These are phyloP conservation scores for Homarus gammarus DNA, from an alignment of 2,888 invertebrate species.

Conservation along the genomic window DNA sequence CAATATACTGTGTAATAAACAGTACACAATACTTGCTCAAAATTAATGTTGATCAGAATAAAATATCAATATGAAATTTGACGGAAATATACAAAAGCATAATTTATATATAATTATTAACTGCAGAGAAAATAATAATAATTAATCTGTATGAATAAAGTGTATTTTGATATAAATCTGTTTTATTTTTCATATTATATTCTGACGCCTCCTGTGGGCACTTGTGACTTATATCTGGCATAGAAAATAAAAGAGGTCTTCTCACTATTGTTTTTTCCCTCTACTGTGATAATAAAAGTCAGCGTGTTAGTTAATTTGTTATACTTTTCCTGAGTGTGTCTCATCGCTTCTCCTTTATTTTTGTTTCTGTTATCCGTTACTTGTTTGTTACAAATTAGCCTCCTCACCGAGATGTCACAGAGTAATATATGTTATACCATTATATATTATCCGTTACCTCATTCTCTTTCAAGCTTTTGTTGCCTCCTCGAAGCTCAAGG, in stretches of 20 bases:
- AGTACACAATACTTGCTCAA: too few species aligned
- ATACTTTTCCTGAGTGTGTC: constrained; percentile 37
- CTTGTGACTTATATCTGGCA: background rate
- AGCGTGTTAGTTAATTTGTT: constrained; percentile 43
- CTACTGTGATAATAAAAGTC: constrained; percentile 51
- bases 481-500: constrained; percentile 25
- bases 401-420: constrained; percentile 27
- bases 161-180: too few species aligned
- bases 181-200: too few species aligned
- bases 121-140: too few species aligned
- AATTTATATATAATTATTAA: too few species aligned
- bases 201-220: background rate
- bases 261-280: constrained; percentile 52
- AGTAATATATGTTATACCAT: constrained; percentile 37
- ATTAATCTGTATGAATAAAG: too few species aligned
- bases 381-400: constrained; percentile 46
- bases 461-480: constrained; percentile 19
- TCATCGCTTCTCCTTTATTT: constrained; percentile 23
- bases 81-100: background rate
- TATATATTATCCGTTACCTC: constrained; percentile 20
- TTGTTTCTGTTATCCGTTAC: constrained; percentile 47
- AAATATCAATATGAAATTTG: background rate
- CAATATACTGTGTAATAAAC: too few species aligned
- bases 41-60: background rate
- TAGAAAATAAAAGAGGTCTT: constrained; percentile 28